Evolutionary conservation across 2,113 vertebrate genomes (phyloP), one percentile per base, ranked within the genome.

Genomic region (Syngnathus scovelli): DNA sequence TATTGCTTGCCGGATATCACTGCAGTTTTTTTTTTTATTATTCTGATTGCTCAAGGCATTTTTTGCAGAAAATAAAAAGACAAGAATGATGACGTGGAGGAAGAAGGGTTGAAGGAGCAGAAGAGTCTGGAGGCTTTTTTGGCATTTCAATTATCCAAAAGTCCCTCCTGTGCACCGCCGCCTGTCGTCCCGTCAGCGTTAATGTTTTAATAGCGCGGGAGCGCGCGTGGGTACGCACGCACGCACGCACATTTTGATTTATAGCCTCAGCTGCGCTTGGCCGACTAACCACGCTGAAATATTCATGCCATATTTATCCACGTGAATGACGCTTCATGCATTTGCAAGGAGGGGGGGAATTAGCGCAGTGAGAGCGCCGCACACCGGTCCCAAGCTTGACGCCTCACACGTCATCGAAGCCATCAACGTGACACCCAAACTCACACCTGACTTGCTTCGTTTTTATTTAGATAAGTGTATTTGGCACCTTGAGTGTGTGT

Each of bases 101-200:
- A n/a, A 8, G 19, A 51, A n/a, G 19, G 49, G 19, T 51, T n/a
- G 6, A 72, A 69, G 74, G 78, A 70, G 78, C 72, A 9, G 76
- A 61, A 41, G 76, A 79, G 75, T 87, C 78, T 77, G 74, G 72
- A 66, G 66, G 41, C 67, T 84, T 88, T 84, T 58, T 23, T 13
- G 2, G 81, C 73, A 78, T 76, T 87, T 84, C 81, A 85, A 85
- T 90, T 90, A 85, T 81, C 76, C 68, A 67, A 74, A 74, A 68
- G 74, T 67, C 61, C 38, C 38, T 39, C 56, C 70, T 8, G 61
- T 60, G 44, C 70, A 2, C 64, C n/a, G 36, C 71, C 68, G 75
- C 82, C 48, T 51, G 19, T 52, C 49, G 49, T 21, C 49, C 74
- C 75, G 73, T 71, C 77, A 67, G 49, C 69, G 72, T 81, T 76